Evolutionary conservation across 1,140 invertebrate species (phyloP).

Genomic region (Mizuhopecten yessoensis): DNA sequence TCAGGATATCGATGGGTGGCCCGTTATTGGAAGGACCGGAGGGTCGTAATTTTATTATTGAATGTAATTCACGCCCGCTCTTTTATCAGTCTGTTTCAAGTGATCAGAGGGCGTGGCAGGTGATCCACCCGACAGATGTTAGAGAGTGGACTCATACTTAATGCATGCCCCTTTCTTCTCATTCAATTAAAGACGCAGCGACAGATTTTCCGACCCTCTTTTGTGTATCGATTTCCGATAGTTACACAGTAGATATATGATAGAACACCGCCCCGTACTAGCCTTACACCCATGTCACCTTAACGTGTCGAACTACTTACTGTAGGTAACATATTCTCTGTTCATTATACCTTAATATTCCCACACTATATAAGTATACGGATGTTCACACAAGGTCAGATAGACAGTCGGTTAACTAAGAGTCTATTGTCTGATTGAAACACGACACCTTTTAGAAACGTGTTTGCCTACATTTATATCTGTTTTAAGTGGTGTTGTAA

Average conservation of each 20-base stretch:
- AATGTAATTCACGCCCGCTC: neutral
- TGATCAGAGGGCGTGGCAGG: neutral
- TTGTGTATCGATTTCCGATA: constrained; percentile 2
- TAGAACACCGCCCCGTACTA: neutral
- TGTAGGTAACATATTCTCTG: neutral
- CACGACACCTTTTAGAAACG: constrained; percentile 3
- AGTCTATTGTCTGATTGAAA: neutral
- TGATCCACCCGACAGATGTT: constrained; percentile 5
- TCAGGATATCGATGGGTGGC: neutral
- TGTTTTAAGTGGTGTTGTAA: constrained; percentile 12
- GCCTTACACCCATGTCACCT: neutral
- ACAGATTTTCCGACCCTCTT: neutral
- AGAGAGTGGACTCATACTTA: constrained; percentile 13
- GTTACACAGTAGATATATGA: neutral
- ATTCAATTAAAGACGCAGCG: neutral
- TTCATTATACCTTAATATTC: neutral
- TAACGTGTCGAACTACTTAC: neutral
- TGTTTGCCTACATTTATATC: neutral
- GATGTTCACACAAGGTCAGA: neutral
- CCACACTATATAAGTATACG: neutral
- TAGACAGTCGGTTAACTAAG: neutral
- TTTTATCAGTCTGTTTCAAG: neutral
- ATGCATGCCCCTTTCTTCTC: constrained; percentile 30
- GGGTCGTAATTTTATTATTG: neutral
- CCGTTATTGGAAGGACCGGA: constrained; percentile 10